Conservation (phyloP, 35 echinoderm and acorn worm genomes). For the Anneissia japonica region DNA sequence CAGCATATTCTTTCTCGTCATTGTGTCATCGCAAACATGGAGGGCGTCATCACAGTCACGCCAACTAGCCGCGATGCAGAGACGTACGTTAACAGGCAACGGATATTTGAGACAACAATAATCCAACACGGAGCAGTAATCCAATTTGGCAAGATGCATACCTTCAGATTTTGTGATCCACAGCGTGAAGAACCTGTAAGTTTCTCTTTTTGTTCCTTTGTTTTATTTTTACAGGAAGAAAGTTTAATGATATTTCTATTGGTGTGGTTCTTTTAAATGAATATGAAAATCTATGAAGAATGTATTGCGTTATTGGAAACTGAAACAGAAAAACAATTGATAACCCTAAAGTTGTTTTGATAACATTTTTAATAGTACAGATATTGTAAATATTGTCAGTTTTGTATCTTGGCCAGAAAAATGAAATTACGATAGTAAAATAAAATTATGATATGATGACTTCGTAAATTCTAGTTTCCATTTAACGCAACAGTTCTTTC, state of each 20-base stretch:
- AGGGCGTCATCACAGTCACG: slow-evolving; percentile 85
- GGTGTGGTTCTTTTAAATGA: too few species aligned
- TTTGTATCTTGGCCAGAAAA: too few species aligned
- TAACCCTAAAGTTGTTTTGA: too few species aligned
- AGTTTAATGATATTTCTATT: neutral
- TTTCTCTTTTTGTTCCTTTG: neutral
- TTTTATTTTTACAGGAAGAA: neutral
- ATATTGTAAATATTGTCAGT: too few species aligned
- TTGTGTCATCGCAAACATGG: slow-evolving; percentile 95
- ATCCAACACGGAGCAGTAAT: slow-evolving; percentile 80
- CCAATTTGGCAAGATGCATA: slow-evolving; percentile 71
- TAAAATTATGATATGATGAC: too few species aligned
- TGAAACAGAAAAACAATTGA: too few species aligned
- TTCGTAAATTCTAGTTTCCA: too few species aligned
- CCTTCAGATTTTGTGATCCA: slow-evolving; percentile 93
- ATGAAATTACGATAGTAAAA: too few species aligned
- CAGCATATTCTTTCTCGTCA: slow-evolving; percentile 79
- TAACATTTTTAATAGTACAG: too few species aligned
- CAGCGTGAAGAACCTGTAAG: slow-evolving; percentile 85
- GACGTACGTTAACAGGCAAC: slow-evolving; percentile 69
- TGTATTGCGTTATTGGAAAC: too few species aligned
- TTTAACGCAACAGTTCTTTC: too few species aligned
- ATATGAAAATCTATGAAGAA: too few species aligned
- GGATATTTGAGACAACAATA: slow-evolving; percentile 78
- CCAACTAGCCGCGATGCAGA: slow-evolving; percentile 69